These are phyloP conservation scores for Protobothrops mucrosquamatus DNA, from an alignment of 2,113 vertebrate genomes.

Conservation along the genomic window DNA sequence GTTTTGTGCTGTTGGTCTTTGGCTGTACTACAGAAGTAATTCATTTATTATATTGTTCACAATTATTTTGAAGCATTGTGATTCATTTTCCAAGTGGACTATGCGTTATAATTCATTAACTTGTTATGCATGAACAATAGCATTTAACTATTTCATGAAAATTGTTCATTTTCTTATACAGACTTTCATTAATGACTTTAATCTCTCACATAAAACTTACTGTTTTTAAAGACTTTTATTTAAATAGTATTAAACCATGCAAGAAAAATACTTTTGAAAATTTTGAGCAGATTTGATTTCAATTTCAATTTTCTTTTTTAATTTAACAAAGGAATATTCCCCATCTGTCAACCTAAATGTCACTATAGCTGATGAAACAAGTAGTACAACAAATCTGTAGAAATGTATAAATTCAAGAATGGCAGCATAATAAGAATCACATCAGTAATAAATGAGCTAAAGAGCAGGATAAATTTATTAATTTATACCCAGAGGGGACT, in stretches of 20 bases:
- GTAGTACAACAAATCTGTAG: not conserved
- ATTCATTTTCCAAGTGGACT: not conserved
- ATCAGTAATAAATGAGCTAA: not conserved
- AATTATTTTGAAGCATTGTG: not conserved
- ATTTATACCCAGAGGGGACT: not conserved
- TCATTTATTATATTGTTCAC: not conserved
- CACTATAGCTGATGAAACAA: not conserved
- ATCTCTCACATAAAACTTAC: not conserved
- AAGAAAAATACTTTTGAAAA: not conserved
- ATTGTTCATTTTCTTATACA: not conserved
- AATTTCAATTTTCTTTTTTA: not conserved
- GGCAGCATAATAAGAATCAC: not conserved
- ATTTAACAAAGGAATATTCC: not conserved
- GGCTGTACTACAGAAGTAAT: not conserved
- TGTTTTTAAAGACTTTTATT: not conserved
- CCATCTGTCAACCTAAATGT: not conserved
- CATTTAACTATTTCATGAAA: not conserved
- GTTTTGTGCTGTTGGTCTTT: not conserved
- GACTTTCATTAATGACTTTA: not conserved
- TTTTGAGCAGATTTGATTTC: not conserved
- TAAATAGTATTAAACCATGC: not conserved
- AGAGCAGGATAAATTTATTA: not conserved
- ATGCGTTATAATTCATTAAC: not conserved
- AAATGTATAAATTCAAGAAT: not conserved
- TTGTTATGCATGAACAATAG: not conserved